Conservation (phyloP, 1,140 invertebrate genomes). For the Lethocerus indicus region DNA sequence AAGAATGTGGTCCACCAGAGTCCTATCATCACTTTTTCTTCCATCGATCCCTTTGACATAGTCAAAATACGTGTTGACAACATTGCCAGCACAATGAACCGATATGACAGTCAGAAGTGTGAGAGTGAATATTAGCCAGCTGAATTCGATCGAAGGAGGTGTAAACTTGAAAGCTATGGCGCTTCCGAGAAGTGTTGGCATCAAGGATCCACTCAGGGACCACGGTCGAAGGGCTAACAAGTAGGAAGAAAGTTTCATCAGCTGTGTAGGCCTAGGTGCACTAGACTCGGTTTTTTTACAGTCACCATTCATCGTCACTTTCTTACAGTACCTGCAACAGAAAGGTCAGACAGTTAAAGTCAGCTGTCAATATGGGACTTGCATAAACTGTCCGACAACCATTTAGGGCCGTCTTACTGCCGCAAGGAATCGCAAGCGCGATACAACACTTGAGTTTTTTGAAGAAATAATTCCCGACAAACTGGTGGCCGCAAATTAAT, state of each 20-base stretch:
- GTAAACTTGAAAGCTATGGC: slow-evolving; percentile 63
- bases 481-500: too few relatives aligned
- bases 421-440: too few relatives aligned
- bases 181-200: slow-evolving; percentile 75
- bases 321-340: neutral
- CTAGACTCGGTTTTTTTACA: neutral
- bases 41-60: slow-evolving; percentile 86
- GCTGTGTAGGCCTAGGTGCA: neutral
- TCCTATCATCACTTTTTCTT: slow-evolving; percentile 80
- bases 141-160: slow-evolving; percentile 49
- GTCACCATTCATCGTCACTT: slow-evolving; percentile 11
- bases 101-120: slow-evolving; percentile 73
- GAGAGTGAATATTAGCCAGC: slow-evolving; percentile 54
- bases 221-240: slow-evolving; percentile 75
- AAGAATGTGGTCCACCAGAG: slow-evolving; percentile 77
- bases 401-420: too few relatives aligned
- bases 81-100: slow-evolving; percentile 87
- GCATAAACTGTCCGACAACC: too few relatives aligned
- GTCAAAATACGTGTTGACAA: slow-evolving; percentile 95
- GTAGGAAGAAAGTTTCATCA: slow-evolving; percentile 50
- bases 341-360: too few relatives aligned
- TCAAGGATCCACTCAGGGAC: slow-evolving; percentile 79
- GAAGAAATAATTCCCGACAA: too few relatives aligned
- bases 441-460: too few relatives aligned
- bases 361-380: too few relatives aligned